Base-by-base conservation (phyloP, 2,113 vertebrate species). In the Sorex fumeus region DNA sequence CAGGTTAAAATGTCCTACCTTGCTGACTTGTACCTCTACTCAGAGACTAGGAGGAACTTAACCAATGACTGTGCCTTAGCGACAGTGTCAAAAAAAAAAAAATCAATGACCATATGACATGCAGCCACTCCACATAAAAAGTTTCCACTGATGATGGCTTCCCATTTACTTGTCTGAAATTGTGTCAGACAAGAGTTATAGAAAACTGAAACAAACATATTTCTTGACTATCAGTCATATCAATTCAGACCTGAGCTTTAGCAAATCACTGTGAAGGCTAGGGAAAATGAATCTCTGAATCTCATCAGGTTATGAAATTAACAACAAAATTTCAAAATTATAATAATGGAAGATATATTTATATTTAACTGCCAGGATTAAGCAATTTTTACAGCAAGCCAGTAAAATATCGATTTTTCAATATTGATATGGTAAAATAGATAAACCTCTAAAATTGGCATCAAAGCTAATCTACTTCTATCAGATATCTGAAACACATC, bases 221-320 rank as follows among this genome's bases (percentile, higher is more conserved):
- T 27, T 34, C 27, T 7, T 12, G 28, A 13, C 21, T 28, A 79
- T 43, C 32, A 25, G 72, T 43, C 32, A 25, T 9, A 16, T 40
- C 16, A 5, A 66, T 53, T 16, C 10, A 72, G 53, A 25, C 2
- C 5, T 30, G 43, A 53, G 45, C 11, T 78, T 78, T 43, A 53
- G 50, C 34, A 84, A 13, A 34, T 45, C 25, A 7, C 32, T 7
- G 53, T 34, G n/a, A 72, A n/a, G 9, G 10, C 30, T 13, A 28
- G 66, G 66, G 30, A 30, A 34, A 21, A 79, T 79, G 2, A 28
- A 53, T 70, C 6, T 23, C 18, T 70, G 50, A 84, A 77, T 45
- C 15, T 71, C 18, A 76, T 71, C 30, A 91, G 12, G 21, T 64
- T 79, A 53, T 6, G 10, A 83, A 94, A 82, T 66, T n/a, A 67